phyloP scores from a whole-genome alignment of 2,797 vertebrate species.

The Pteropus rufus region DNA sequence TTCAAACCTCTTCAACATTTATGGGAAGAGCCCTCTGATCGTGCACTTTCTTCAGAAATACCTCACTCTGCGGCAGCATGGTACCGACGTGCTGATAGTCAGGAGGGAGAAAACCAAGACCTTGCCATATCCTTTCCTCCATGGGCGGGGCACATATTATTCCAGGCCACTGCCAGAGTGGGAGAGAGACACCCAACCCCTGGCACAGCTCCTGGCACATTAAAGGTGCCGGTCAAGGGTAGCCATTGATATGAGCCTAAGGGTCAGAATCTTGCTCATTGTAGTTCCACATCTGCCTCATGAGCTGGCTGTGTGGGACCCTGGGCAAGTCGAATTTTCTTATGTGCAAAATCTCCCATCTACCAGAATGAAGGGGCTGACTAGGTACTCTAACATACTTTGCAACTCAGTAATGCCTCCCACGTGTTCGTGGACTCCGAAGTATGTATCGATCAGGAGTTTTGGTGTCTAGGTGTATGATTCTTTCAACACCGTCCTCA shows the following conservation, averaged over 20 bases:
- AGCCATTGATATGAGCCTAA: background rate
- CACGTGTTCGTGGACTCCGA: background rate
- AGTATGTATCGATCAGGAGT: background rate
- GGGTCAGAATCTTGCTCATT: background rate
- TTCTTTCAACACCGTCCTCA: background rate
- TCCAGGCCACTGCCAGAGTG: background rate
- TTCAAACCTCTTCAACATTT: conserved; percentile 73
- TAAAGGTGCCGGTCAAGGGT: background rate
- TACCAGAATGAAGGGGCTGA: background rate
- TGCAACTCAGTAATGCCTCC: background rate
- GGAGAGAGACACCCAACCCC: background rate
- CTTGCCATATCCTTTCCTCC: conserved; percentile 58
- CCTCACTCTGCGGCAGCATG: background rate
- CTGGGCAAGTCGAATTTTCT: background rate
- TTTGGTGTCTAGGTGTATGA: background rate
- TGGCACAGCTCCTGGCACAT: background rate
- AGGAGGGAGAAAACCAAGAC: conserved; percentile 70
- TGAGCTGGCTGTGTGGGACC: background rate
- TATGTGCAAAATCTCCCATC: background rate
- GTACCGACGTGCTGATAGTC: conserved; percentile 60
- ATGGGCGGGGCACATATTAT: accelerated
- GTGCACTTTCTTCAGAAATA: conserved; percentile 69
- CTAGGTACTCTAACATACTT: background rate
- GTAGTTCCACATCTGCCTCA: background rate
- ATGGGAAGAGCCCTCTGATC: conserved; percentile 75